Evolutionary conservation across 2,797 vertebrate genomes (phyloP), one percentile per base, ranked within the genome.

Genomic region (Saxicola maurus): DNA sequence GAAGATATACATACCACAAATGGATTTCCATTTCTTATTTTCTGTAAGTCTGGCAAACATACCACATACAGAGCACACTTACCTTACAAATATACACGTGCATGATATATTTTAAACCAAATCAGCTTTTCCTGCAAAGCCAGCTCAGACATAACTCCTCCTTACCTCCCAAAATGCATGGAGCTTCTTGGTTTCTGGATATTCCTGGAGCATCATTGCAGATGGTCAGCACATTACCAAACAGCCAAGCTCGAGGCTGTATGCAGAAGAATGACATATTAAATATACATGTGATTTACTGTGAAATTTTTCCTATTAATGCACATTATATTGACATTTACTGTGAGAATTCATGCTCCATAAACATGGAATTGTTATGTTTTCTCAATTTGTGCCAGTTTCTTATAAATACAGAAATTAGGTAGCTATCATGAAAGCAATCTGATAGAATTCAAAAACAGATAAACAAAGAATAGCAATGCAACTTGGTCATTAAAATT

Each of bases 391-490:
- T 96, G 89, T 95, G 94, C 96, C 97, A 97, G 93, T 96, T 97
- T 96, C 87, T 95, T 96, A 96, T 97, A 97, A 97, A 97, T 97
- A 97, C 91, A 96, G 96, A 96, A 96, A 97, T 96, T 96, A 96
- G 94, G 94, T 96, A 94, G 94, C 95, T 96, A 96, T 95, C 94
- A 91, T 66, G 57, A 96, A 96, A 97, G 96, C 96, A 96, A 97
- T 97, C 94, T 96, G 95, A 96, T 96, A 94, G 95, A 96, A 97
- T 96, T 97, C 79, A 97, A 95, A 97, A 97, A 96, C 87, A 97
- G 96, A 97, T 96, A 96, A 97, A 97, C 96, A 97, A 97, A 96
- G 94, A 97, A 96, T 96, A 96, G 95, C 80, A 96, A 94, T 96
- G 96, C 94, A 94, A 97, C 97, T 97, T 65, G 38, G 94, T 96